Percentiles rank a stretch among this genome's conserved stretches.
These are phyloP conservation scores for Bergia puertoricense DNA, from an alignment of 92 coral and sea anemone species.

Conservation along the genomic window DNA sequence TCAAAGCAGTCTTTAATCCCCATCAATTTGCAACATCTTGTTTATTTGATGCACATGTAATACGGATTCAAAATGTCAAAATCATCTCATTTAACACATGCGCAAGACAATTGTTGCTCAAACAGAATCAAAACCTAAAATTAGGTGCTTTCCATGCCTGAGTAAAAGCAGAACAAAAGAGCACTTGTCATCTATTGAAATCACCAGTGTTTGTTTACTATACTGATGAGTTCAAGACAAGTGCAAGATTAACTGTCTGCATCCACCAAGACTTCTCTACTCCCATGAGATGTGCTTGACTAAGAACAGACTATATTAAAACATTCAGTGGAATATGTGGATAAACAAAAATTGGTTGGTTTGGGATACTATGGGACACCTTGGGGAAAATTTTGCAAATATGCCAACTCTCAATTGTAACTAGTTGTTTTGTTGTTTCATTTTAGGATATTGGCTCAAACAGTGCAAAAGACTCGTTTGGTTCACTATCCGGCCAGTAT, in stretches of 20 bases:
- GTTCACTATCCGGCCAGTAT: constrained; percentile 88
- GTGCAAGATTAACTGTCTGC: constrained; percentile 69
- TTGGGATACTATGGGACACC: too few species aligned
- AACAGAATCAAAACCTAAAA: too few species aligned
- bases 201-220: not conserved
- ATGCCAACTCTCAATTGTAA: not conserved
- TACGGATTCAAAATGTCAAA: too few species aligned
- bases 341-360: too few species aligned
- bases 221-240: constrained; percentile 46
- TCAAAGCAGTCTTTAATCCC: too few species aligned
- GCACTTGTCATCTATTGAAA: not conserved
- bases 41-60: too few species aligned
- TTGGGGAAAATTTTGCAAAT: too few species aligned
- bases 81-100: too few species aligned
- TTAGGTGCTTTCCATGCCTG: too few species aligned
- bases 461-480: constrained; percentile 91
- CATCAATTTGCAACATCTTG: too few species aligned
- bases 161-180: not conserved
- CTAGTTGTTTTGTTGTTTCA: not conserved
- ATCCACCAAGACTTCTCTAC: constrained; percentile 86
- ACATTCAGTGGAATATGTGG: too few species aligned
- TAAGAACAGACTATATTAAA: constrained; percentile 41
- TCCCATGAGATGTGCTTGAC: constrained; percentile 72
- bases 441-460: constrained; percentile 83
- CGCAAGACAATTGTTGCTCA: too few species aligned